Conservation (phyloP, 2,113 vertebrate genomes). For the Oriolus oriolus region DNA sequence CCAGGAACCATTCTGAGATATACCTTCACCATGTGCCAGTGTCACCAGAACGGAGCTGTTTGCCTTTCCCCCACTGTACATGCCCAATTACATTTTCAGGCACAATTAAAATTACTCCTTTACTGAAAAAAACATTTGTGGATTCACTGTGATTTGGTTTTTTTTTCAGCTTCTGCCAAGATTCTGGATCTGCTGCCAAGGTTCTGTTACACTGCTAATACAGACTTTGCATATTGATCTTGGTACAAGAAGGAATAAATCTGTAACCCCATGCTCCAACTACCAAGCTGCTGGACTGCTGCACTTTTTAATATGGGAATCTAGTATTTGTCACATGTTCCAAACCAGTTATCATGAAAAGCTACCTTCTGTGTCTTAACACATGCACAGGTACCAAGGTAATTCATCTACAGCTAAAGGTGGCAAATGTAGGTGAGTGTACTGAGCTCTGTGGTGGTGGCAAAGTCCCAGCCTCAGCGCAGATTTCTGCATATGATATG, state of each 20-base stretch:
- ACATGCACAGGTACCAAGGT: fast-evolving
- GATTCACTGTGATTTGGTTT: background rate
- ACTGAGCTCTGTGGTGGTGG: background rate
- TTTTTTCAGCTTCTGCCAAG: background rate
- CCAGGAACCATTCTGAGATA: background rate
- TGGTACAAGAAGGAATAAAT: background rate
- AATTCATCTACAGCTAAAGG: background rate
- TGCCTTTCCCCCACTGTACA: background rate
- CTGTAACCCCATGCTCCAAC: background rate
- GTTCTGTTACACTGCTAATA: background rate
- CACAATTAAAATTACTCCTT: background rate
- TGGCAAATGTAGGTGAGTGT: background rate
- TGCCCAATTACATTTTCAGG: background rate
- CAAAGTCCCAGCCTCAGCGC: background rate
- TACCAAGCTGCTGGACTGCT: background rate
- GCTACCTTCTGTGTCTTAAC: background rate
- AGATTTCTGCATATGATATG: background rate
- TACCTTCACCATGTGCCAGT: background rate
- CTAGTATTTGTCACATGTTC: background rate
- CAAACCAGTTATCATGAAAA: background rate
- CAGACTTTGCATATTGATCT: background rate
- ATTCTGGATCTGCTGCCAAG: background rate
- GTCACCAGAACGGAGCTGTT: background rate
- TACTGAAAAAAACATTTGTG: background rate
- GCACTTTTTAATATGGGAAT: background rate